A percentile compares a stretch with the other conserved stretches of the same genome.
Conservation (phyloP, 2,888 invertebrate species). For the Lordiphosa fenestrarum region DNA sequence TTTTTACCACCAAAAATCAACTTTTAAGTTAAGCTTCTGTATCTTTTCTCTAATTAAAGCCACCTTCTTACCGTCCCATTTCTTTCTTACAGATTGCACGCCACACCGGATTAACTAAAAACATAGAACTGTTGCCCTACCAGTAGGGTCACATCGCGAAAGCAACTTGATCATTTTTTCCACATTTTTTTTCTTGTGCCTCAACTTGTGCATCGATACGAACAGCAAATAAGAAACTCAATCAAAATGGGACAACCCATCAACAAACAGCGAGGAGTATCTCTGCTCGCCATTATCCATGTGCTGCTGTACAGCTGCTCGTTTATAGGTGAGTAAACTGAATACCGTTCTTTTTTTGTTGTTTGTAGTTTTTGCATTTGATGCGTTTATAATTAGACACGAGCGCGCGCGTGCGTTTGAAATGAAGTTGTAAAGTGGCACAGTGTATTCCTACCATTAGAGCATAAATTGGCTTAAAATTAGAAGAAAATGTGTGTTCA, state of each 20-base stretch:
- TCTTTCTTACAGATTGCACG: no score
- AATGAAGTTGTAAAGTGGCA: conserved; percentile 7
- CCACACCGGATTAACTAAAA: no score
- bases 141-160: no score
- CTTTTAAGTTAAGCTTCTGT: no score
- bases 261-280: conserved; percentile 48
- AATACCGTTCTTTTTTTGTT: conserved; percentile 9
- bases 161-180: conserved; percentile 18
- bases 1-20: no score
- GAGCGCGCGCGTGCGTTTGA: conserved; percentile 3
- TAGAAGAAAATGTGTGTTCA: conserved; percentile 13
- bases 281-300: conserved; percentile 47
- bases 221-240: conserved; percentile 17
- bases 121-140: no score
- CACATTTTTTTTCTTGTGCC: conserved; percentile 22
- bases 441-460: not conserved
- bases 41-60: no score
- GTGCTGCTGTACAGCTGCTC: conserved; percentile 59
- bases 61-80: no score
- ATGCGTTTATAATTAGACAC: conserved; percentile 29
- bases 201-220: conserved; percentile 13
- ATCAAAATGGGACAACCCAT: conserved; percentile 60
- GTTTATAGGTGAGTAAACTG: conserved; percentile 55
- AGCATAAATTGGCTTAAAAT: conserved; percentile 2
- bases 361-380: not conserved